These are phyloP conservation scores for Mus spicilegus DNA, from an alignment of 2,113 vertebrate species.

Conservation along the genomic window DNA sequence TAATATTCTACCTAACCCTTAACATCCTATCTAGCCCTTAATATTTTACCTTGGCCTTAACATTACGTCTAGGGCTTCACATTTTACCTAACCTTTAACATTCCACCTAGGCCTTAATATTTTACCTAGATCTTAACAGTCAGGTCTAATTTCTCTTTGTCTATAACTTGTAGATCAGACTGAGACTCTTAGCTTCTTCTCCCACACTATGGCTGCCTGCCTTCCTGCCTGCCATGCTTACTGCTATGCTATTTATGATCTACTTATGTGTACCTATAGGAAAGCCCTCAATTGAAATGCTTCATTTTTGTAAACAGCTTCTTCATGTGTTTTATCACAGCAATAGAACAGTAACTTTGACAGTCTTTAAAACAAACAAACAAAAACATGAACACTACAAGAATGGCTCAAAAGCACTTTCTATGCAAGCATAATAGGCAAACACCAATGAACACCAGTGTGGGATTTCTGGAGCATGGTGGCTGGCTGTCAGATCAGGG, in stretches of 20 bases:
- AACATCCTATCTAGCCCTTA: no score
- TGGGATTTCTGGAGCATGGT: not conserved
- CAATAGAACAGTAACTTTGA: no score
- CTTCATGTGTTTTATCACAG: not conserved
- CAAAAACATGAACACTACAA: not conserved
- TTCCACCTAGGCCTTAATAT: no score
- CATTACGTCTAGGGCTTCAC: no score
- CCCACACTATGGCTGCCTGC: not conserved
- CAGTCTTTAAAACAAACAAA: not conserved
- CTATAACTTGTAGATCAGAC: not conserved
- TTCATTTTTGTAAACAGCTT: not conserved
- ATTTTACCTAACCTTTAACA: no score
- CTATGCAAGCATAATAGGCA: not conserved
- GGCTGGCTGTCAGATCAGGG: not conserved
- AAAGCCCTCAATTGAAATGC: not conserved
- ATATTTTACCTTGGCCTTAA: no score
- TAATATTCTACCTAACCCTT: no score
- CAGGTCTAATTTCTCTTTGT: not conserved
- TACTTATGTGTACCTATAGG: not conserved
- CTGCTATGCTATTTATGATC: not conserved
- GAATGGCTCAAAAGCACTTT: not conserved
- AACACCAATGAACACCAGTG: not conserved
- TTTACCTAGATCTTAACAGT: no score
- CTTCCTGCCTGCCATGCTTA: not conserved
- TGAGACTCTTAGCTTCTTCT: not conserved